phyloP scores from a whole-genome alignment of 2,888 invertebrate species.

The Caenorhabditis macrosperma region DNA sequence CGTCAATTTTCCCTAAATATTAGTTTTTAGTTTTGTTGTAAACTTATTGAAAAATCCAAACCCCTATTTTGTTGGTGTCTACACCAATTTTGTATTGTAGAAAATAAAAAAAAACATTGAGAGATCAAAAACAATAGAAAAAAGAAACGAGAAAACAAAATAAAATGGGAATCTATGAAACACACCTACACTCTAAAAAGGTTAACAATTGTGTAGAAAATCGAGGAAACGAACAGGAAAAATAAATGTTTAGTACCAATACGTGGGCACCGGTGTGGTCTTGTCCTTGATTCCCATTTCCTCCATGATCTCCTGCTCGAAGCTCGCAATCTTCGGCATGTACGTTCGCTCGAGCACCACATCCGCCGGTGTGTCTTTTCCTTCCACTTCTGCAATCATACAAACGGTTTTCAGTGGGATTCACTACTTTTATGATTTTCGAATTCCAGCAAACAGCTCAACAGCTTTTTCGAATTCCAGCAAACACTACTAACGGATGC shows the following conservation, averaged over 20 bases:
- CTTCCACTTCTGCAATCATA: conserved; percentile 74
- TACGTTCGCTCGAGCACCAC: conserved; percentile 75
- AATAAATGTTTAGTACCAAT: conserved; percentile 62
- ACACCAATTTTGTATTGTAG: not conserved
- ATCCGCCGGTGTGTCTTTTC: conserved; percentile 75
- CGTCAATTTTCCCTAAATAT: not conserved
- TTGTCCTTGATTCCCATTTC: conserved; percentile 69
- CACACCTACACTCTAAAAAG: not conserved
- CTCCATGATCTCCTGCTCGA: conserved; percentile 77
- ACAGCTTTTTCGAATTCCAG: no score
- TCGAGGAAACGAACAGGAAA: not conserved
- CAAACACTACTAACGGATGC: no score
- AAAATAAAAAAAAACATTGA: conserved; percentile 29
- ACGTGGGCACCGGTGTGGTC: conserved; percentile 58
- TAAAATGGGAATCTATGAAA: conserved; percentile 4
- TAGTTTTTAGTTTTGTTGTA: not conserved
- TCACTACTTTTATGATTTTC: no score
- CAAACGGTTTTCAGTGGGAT: no score
- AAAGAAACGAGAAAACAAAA: conserved; percentile 13
- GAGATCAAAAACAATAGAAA: not conserved
- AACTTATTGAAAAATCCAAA: no score
- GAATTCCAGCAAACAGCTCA: no score
- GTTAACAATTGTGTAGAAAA: not conserved
- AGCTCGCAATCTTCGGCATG: conserved; percentile 73
- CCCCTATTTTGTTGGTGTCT: no score